These are phyloP conservation scores for Blera fallax DNA, from an alignment of 2,888 invertebrate genomes.

Conservation along the genomic window DNA sequence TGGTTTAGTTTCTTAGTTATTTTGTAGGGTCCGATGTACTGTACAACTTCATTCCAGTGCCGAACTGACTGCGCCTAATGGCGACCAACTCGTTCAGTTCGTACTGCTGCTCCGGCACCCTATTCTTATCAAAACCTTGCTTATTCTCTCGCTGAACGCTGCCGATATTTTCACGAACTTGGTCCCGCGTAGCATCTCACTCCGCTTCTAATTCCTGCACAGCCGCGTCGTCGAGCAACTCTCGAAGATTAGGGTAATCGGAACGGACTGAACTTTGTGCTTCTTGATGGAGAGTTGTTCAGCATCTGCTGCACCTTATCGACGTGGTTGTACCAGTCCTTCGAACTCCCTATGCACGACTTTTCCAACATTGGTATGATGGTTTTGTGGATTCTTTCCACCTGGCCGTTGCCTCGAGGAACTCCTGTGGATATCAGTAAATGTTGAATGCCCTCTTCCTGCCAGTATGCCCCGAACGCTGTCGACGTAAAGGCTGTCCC, in stretches of 20 bases:
- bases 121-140: background rate
- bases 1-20: no score
- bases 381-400: slow-evolving; percentile 76
- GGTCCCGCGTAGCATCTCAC: slow-evolving; percentile 18
- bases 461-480: no score
- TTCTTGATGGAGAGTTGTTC: slow-evolving; percentile 75
- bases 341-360: slow-evolving; percentile 73
- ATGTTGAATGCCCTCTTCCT: no score
- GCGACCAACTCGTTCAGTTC: slow-evolving; percentile 35
- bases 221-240: slow-evolving; percentile 16
- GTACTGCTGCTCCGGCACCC: slow-evolving; percentile 31
- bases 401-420: slow-evolving; percentile 76
- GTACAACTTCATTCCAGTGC: no score
- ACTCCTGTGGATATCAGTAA: background rate
- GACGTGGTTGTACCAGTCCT: slow-evolving; percentile 75
- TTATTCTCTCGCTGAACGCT: slow-evolving; percentile 44
- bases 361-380: slow-evolving; percentile 75
- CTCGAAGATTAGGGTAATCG: slow-evolving; percentile 51
- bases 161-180: slow-evolving; percentile 40
- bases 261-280: slow-evolving; percentile 58
- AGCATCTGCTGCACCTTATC: slow-evolving; percentile 74
- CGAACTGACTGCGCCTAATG: slow-evolving; percentile 46
- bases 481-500: no score
- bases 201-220: slow-evolving; percentile 13
- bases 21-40: no score